Conservation (phyloP, 2,888 invertebrate species). For the Cosmia trapezina region DNA sequence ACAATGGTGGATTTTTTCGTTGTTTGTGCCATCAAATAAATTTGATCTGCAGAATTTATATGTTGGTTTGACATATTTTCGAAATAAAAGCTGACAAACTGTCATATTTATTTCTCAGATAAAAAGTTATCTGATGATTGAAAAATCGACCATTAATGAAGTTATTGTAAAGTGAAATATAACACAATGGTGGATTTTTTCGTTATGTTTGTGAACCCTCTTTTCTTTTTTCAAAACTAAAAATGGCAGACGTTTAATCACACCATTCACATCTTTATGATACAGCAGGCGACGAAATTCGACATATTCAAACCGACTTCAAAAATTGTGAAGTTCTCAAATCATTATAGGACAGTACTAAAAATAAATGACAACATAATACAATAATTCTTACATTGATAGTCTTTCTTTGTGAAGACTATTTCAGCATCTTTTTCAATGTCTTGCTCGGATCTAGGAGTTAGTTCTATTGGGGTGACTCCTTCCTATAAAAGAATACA, state of each 20-base stretch:
- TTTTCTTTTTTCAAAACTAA: conserved; percentile 4
- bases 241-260: neutral
- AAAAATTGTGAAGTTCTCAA: neutral
- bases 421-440: conserved; percentile 78
- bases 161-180: conserved; percentile 10
- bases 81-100: neutral
- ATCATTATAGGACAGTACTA: neutral
- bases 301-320: neutral
- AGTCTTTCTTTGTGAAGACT: conserved; percentile 73
- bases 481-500: conserved; percentile 77
- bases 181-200: neutral
- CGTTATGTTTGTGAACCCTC: conserved; percentile 2
- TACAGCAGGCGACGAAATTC: neutral
- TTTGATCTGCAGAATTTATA: too few species aligned
- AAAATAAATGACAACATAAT: too few species aligned
- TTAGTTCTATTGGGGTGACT: conserved; percentile 77
- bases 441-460: conserved; percentile 76
- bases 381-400: conserved; percentile 75
- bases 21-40: too few species aligned
- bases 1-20: neutral
- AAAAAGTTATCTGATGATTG: neutral
- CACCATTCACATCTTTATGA: neutral
- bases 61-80: neutral
- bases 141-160: neutral
- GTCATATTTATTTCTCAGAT: neutral